Evolutionary conservation across 2,888 invertebrate genomes (phyloP).

Genomic region (Caradrina kadenii): DNA sequence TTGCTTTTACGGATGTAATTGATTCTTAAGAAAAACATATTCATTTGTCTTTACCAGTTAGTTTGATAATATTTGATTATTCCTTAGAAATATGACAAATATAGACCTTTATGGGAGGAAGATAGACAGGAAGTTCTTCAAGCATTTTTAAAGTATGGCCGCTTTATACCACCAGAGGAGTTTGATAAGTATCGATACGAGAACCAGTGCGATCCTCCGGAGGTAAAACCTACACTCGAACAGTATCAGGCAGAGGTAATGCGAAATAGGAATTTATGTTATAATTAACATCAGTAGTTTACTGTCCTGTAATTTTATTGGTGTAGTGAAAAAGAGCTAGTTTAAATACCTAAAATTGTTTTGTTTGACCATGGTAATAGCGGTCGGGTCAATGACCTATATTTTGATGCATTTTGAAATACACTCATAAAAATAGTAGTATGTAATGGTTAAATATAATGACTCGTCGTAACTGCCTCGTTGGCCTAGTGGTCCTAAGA

Average conservation of each 20-base stretch:
- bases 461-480: too few relatives aligned
- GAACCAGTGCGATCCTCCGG: constrained; percentile 91
- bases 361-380: too few relatives aligned
- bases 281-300: not conserved
- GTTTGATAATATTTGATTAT: not conserved
- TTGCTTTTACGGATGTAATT: not conserved
- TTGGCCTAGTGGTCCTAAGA: too few relatives aligned
- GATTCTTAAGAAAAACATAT: not conserved
- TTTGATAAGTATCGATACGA: constrained; percentile 90
- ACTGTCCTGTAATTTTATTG: not conserved
- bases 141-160: constrained; percentile 94
- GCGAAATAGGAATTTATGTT: not conserved
- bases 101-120: constrained; percentile 95
- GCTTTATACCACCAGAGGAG: constrained; percentile 93
- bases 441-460: too few relatives aligned
- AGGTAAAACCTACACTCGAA: constrained; percentile 88
- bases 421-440: too few relatives aligned
- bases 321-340: too few relatives aligned
- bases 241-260: constrained; percentile 94
- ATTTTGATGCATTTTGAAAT: too few relatives aligned
- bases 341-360: too few relatives aligned
- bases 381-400: too few relatives aligned
- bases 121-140: constrained; percentile 94
- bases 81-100: constrained; percentile 91
- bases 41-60: not conserved